These are phyloP conservation scores for Heliconius hortense DNA, from an alignment of 2,888 invertebrate species.

Conservation along the genomic window DNA sequence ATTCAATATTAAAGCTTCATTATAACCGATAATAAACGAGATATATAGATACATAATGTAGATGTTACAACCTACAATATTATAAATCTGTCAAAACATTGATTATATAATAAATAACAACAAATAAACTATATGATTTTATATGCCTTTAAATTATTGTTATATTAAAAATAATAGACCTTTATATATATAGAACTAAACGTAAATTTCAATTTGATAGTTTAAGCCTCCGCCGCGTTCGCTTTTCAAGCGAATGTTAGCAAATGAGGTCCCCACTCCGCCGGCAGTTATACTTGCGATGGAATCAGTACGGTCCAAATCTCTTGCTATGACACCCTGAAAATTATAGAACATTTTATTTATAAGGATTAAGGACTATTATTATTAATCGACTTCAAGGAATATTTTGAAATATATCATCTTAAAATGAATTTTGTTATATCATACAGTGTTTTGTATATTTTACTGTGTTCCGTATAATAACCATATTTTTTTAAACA, in stretches of 20 bases:
- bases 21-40: no score
- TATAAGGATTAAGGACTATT: not conserved
- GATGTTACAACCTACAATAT: no score
- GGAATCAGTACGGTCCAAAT: conserved; percentile 54
- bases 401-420: no score
- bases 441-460: no score
- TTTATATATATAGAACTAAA: conserved; percentile 43
- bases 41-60: not conserved
- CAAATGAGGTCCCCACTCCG: conserved; percentile 60
- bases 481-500: no score
- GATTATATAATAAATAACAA: not conserved
- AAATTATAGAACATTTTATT: conserved; percentile 3
- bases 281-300: conserved; percentile 61
- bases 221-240: conserved; percentile 59
- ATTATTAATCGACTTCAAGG: no score
- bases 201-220: conserved; percentile 64
- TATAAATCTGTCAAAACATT: no score
- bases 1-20: not conserved
- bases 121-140: not conserved
- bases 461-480: no score
- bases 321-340: conserved; percentile 64
- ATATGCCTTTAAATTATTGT: not conserved
- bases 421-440: no score
- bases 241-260: conserved; percentile 64
- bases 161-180: not conserved